Percentiles rank a stretch among this genome's conserved stretches.
Conservation (phyloP, 2,888 invertebrate species). For the Seladonia tumulorum region DNA sequence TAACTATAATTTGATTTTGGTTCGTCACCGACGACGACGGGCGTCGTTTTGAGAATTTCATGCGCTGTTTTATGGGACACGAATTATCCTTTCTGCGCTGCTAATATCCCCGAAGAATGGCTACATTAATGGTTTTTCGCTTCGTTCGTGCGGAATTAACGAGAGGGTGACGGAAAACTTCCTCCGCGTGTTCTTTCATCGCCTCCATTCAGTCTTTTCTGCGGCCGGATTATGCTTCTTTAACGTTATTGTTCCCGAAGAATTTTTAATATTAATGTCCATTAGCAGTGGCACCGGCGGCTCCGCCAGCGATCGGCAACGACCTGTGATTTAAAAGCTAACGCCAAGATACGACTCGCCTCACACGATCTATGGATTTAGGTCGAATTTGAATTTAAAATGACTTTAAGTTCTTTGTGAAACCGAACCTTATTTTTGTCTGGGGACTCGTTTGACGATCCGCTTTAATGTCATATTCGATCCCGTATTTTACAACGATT, state of each 20-base stretch:
- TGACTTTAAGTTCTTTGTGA: slow-evolving; percentile 32
- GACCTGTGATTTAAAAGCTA: slow-evolving; percentile 35
- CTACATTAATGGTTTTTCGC: slow-evolving; percentile 56
- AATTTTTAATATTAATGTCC: slow-evolving; percentile 62
- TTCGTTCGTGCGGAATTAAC: slow-evolving; percentile 56
- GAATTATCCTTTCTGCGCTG: slow-evolving; percentile 46
- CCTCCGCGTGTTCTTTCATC: slow-evolving; percentile 47
- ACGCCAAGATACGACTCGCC: slow-evolving; percentile 30
- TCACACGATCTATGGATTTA: slow-evolving; percentile 42
- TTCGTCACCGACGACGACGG: neutral
- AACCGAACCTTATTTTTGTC: slow-evolving; percentile 44
- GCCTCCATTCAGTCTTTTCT: slow-evolving; percentile 25
- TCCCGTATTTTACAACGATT: slow-evolving; percentile 19
- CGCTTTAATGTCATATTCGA: slow-evolving; percentile 31
- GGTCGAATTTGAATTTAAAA: slow-evolving; percentile 59
- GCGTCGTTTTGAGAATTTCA: slow-evolving; percentile 27
- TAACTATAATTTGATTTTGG: neutral
- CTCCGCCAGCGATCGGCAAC: slow-evolving; percentile 19
- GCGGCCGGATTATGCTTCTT: slow-evolving; percentile 25
- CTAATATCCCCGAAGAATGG: slow-evolving; percentile 48
- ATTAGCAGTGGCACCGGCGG: neutral
- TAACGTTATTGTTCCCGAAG: slow-evolving; percentile 47
- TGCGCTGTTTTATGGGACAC: slow-evolving; percentile 53
- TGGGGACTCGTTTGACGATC: slow-evolving; percentile 20
- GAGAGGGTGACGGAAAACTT: slow-evolving; percentile 53